These are phyloP conservation scores for Meteorus sp. DNA, from an alignment of 1,140 invertebrate genomes.

Conservation along the genomic window DNA sequence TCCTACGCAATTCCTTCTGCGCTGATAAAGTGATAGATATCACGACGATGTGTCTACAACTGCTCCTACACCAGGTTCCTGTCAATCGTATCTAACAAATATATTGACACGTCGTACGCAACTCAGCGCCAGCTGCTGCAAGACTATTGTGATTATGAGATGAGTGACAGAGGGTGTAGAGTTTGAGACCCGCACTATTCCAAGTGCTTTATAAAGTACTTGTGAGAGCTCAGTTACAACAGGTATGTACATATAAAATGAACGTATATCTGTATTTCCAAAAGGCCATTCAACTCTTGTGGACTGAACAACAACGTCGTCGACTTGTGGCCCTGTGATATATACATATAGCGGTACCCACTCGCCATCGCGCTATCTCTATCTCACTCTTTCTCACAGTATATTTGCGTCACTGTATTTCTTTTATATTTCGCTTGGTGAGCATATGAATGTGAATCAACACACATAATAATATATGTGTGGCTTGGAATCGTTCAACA, in stretches of 20 bases:
- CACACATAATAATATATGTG: background rate
- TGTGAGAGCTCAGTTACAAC: background rate
- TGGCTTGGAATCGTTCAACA: too few species aligned
- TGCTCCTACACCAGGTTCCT: too few species aligned
- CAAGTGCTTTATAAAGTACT: background rate
- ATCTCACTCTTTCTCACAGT: conserved; percentile 7
- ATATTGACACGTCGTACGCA: too few species aligned
- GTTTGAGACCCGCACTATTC: background rate
- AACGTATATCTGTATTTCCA: conserved; percentile 2
- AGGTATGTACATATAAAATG: conserved; percentile 5
- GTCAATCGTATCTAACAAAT: too few species aligned
- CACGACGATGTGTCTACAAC: too few species aligned
- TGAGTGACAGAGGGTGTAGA: too few species aligned
- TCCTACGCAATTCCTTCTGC: too few species aligned
- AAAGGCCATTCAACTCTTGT: conserved; percentile 47
- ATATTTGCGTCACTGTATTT: too few species aligned
- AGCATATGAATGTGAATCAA: conserved; percentile 1
- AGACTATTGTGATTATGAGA: too few species aligned
- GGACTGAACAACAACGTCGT: conserved; percentile 8
- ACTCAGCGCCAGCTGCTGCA: too few species aligned
- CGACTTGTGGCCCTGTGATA: conserved; percentile 9
- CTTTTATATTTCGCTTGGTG: conserved; percentile 3
- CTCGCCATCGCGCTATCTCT: conserved; percentile 23
- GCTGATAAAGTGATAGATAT: too few species aligned
- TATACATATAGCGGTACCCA: conserved; percentile 40